Evolutionary conservation across 2,888 invertebrate genomes (phyloP).

Genomic region (Plagiodera versicolora): DNA sequence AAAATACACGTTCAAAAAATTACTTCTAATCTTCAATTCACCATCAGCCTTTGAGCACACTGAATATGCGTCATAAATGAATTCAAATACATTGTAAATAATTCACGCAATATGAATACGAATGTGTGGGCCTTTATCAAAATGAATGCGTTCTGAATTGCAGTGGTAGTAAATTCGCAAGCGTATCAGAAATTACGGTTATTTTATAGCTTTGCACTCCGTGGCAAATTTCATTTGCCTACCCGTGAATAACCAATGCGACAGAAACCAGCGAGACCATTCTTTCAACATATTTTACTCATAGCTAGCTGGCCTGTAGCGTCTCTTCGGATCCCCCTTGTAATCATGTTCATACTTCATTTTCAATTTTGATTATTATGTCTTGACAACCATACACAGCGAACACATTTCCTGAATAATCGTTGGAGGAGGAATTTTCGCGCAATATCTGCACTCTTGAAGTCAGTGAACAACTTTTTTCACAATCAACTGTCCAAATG

Average conservation of each 20-base stretch:
- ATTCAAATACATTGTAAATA: conserved; percentile 52
- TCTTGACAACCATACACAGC: too few species aligned
- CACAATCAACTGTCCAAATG: too few species aligned
- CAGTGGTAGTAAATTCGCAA: conserved; percentile 44
- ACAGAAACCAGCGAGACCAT: conserved; percentile 9
- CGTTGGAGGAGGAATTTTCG: too few species aligned
- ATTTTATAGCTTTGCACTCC: conserved; percentile 50
- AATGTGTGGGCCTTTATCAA: conserved; percentile 50
- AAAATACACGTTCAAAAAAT: too few species aligned
- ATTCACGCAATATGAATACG: conserved; percentile 54
- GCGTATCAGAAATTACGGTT: conserved; percentile 51
- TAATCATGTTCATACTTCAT: background rate
- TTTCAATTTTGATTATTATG: background rate
- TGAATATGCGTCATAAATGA: conserved; percentile 52
- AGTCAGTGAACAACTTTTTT: too few species aligned
- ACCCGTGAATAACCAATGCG: conserved; percentile 34
- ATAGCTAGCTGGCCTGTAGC: background rate
- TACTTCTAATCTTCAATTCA: too few species aligned
- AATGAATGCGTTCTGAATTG: conserved; percentile 50
- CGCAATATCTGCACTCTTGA: too few species aligned
- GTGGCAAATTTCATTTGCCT: conserved; percentile 45
- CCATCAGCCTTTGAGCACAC: conserved; percentile 27
- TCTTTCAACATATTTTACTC: conserved; percentile 7
- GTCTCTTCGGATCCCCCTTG: background rate
- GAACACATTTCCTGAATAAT: too few species aligned